These are phyloP conservation scores for Sylvietta virens DNA, from an alignment of 2,113 vertebrate species.

Conservation along the genomic window DNA sequence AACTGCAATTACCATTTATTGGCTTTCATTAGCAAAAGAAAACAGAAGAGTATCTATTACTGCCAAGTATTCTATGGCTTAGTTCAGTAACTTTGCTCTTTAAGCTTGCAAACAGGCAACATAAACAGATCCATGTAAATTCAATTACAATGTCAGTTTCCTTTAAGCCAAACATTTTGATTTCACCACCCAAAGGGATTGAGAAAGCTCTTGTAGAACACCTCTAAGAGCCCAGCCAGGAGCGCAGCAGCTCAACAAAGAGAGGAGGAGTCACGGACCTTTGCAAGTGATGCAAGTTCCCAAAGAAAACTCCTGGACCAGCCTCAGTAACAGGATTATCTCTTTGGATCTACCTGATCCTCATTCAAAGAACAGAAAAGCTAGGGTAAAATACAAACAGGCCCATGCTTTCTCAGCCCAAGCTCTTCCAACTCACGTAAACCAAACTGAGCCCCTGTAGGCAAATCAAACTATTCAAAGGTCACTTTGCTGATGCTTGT, in stretches of 20 bases:
- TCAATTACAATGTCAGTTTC: neutral
- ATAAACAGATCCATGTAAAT: neutral
- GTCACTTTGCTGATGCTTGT: neutral
- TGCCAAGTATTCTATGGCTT: neutral
- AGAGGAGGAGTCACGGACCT: neutral
- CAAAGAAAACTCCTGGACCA: neutral
- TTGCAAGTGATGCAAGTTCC: accelerated
- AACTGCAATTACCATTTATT: neutral
- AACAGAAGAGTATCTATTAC: neutral
- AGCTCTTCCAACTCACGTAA: neutral
- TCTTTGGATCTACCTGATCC: neutral
- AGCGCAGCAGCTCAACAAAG: neutral
- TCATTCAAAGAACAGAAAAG: neutral
- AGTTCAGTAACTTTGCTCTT: neutral
- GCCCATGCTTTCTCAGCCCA: neutral
- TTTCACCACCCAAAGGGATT: neutral
- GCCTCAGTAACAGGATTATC: neutral
- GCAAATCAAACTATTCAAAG: neutral
- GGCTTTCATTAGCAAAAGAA: neutral
- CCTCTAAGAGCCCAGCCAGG: neutral
- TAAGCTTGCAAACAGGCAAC: neutral
- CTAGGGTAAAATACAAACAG: neutral
- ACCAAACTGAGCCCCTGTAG: neutral
- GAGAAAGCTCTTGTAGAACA: neutral
- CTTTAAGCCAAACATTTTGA: neutral